Percentiles rank a stretch among this genome's conserved stretches.
These are phyloP conservation scores for Trachops cirrhosus DNA, from an alignment of 2,797 vertebrate genomes.

Conservation along the genomic window DNA sequence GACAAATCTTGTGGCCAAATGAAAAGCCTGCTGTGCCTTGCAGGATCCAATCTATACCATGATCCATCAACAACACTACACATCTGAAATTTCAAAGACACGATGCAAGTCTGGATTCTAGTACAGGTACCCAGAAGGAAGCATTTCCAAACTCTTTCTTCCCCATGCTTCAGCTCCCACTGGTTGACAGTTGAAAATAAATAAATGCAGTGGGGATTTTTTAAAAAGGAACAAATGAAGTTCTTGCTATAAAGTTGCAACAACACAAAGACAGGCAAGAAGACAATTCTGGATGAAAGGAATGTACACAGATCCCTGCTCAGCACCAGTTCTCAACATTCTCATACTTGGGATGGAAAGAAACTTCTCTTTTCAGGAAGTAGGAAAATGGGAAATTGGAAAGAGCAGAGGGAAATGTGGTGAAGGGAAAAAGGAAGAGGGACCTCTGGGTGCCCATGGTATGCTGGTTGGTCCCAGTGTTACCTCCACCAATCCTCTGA, in stretches of 20 bases:
- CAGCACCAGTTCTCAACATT: not conserved
- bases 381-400: not conserved
- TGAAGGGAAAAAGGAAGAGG: not conserved
- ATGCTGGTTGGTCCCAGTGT: not conserved
- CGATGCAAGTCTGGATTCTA: not conserved
- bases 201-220: not conserved
- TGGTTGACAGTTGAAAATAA: not conserved
- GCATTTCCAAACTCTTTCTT: not conserved
- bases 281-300: not conserved
- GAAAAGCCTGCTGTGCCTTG: not conserved
- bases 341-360: not conserved
- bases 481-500: not conserved
- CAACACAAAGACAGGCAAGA: not conserved
- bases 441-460: not conserved
- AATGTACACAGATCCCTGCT: not conserved
- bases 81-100: not conserved
- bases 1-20: slow-evolving; percentile 1
- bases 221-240: not conserved
- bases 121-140: not conserved
- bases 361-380: not conserved
- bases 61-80: not conserved
- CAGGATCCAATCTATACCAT: not conserved
- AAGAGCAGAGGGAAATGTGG: not conserved
- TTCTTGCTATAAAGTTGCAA: not conserved
- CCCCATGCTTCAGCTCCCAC: not conserved